Conservation (phyloP, 2,888 invertebrate species). For the Oxystoma pomonae region DNA sequence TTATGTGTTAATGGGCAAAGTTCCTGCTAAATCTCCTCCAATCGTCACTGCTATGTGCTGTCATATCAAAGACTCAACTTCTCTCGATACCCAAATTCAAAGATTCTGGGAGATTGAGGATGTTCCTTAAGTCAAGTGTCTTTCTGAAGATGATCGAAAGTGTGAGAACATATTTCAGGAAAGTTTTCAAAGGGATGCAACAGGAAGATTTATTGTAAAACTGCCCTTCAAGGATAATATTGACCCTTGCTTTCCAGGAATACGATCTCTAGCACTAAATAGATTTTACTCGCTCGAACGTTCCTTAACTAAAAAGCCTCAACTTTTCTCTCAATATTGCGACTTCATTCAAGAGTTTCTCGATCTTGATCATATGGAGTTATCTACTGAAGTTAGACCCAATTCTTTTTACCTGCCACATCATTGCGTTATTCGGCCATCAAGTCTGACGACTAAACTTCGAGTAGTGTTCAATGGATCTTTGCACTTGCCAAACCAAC, state of each 20-base stretch:
- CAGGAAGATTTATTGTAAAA: not conserved
- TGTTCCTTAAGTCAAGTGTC: not conserved
- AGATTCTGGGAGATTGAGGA: not conserved
- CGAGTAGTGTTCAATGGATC: not conserved
- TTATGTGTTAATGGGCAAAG: too few relatives aligned
- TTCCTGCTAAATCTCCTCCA: too few relatives aligned
- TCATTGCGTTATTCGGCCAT: not conserved
- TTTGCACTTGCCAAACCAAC: not conserved
- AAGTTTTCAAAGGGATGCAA: not conserved
- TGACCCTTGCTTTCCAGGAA: not conserved
- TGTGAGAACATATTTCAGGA: not conserved
- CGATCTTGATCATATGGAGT: not conserved
- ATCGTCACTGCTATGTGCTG: too few relatives aligned
- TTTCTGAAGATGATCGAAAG: not conserved
- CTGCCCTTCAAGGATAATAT: too few relatives aligned
- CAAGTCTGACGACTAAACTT: not conserved
- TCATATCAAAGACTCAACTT: too few relatives aligned
- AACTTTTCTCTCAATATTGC: not conserved
- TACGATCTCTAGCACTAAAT: not conserved
- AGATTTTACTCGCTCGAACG: not conserved
- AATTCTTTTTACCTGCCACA: not conserved
- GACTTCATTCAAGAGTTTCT: not conserved
- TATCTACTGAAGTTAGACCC: not conserved
- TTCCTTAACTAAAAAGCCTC: not conserved
- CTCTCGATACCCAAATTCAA: too few relatives aligned